Evolutionary conservation across 2,797 vertebrate species (phyloP).

Genomic region (Poeciliopsis paucimaculata): DNA sequence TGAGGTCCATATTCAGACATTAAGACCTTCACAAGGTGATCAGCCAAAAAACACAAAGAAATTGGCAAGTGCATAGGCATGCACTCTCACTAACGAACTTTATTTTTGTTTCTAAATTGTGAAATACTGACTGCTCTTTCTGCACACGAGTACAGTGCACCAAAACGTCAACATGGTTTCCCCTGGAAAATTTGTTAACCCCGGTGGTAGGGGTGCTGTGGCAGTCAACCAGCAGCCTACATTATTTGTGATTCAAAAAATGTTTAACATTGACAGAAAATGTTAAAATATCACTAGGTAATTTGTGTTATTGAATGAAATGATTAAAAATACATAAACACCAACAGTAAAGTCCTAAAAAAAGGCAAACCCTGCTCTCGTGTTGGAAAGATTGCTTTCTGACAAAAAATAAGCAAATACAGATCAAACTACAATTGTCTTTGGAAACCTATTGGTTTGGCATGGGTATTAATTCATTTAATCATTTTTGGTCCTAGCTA

Average conservation of each 20-base stretch:
- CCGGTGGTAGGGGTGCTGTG: too few species aligned
- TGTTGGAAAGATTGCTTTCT: not conserved
- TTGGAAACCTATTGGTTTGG: not conserved
- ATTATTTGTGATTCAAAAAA: too few species aligned
- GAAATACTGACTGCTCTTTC: slow-evolving; percentile 26
- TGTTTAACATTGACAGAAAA: too few species aligned
- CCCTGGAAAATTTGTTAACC: too few species aligned
- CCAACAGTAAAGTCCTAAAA: too few species aligned
- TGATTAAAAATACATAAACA: too few species aligned
- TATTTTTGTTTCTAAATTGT: slow-evolving; percentile 35
- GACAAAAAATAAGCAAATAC: not conserved
- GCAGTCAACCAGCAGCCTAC: too few species aligned
- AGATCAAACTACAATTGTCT: not conserved
- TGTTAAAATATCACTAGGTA: too few species aligned
- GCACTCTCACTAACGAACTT: not conserved
- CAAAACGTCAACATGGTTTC: slow-evolving; percentile 1
- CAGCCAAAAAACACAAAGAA: not conserved
- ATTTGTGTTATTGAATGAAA: too few species aligned
- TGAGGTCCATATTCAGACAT: not conserved
- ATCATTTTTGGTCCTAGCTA: not conserved
- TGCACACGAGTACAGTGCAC: not conserved
- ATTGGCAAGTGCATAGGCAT: not conserved
- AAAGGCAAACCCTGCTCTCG: too few species aligned
- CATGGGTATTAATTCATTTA: not conserved
- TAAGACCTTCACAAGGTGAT: not conserved